Base-by-base conservation (phyloP, 2,888 invertebrate genomes). In the Dynastes grantii region DNA sequence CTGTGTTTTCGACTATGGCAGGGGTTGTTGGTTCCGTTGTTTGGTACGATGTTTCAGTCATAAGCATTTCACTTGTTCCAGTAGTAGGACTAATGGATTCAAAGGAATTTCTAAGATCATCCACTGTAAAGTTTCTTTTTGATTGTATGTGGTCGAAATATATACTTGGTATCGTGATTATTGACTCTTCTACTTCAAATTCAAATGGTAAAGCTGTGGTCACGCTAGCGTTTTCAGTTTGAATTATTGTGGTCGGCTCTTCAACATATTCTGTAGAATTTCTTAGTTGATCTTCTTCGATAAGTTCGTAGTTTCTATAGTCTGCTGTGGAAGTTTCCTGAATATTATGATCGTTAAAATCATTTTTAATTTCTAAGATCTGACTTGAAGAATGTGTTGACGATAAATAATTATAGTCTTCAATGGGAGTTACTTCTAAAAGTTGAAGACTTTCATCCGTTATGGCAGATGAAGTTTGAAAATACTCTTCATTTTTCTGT, bases 171-270 rank as follows among this genome's bases (percentile, higher is more conserved):
- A 75, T 13, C 1, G 73, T 63, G 6, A 75, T 61, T 27, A 61
- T 61, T 45, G 45, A 45, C 61, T 75, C 73, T 11, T 75, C 73
- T 22, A 61, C 29, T 16, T 75, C 61, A 40, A 61, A 75, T 45
- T 22, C 4, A 11, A 75, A 75, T 13, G 73, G 61, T 2, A 45
- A 27, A 45, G 9, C 61, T 22, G 61, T 61, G 5, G 61, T 13
- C 22, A 13, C 13, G 40, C 27, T 13, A 40, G n/a, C 1, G 4
- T 29, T 51, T 68, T 11, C 29, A 6, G 51, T 68, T 29, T 29
- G 9, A 27, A 13, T 13, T 58, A 22, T 9, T 8, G 55, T 58
- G 8, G 55, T 58, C 13, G 32, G 1, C 6, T 63, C 63, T 63
- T 29, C 63, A 63, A 9, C 13, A 63, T 29, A 29, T 29, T 63